Evolutionary conservation across 2,797 vertebrate genomes (phyloP).

Genomic region (Lutjanus campechanus): DNA sequence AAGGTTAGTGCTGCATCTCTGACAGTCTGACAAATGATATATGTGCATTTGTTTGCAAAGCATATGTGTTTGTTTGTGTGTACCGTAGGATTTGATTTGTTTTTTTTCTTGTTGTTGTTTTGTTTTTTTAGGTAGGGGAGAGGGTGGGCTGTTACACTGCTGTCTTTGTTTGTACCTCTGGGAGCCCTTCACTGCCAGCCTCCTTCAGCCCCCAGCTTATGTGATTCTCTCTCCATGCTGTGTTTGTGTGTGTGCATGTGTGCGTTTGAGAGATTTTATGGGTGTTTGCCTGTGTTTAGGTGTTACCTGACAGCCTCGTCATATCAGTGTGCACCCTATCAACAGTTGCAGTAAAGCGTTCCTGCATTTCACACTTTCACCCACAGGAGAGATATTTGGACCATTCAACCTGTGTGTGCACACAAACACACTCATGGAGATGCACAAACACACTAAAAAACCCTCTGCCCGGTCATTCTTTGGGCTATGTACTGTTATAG

Average conservation of each 20-base stretch:
- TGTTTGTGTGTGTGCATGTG: constrained; percentile 19
- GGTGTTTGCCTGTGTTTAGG: constrained; percentile 55
- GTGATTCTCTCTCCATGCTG: constrained; percentile 34
- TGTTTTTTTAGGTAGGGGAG: constrained; percentile 41
- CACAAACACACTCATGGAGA: background rate
- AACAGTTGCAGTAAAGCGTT: constrained; percentile 61
- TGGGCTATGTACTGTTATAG: constrained; percentile 55
- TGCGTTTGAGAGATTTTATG: constrained; percentile 34
- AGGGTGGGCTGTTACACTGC: constrained; percentile 36
- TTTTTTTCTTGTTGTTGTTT: constrained; percentile 22
- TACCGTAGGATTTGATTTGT: constrained; percentile 33
- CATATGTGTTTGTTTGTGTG: constrained; percentile 66
- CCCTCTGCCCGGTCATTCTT: constrained; percentile 15
- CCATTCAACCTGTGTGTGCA: constrained; percentile 29
- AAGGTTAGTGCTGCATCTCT: constrained; percentile 43
- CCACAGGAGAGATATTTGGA: constrained; percentile 55
- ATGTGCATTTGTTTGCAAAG: constrained; percentile 52
- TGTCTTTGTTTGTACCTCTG: constrained; percentile 65
- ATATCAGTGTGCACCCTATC: constrained; percentile 64
- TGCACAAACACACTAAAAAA: constrained; percentile 19
- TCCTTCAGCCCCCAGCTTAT: constrained; percentile 52
- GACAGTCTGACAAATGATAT: constrained; percentile 56
- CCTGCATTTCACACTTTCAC: constrained; percentile 59
- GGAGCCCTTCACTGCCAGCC: constrained; percentile 59
- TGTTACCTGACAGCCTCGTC: constrained; percentile 62